Base-by-base conservation (phyloP, 1,140 invertebrate species). In the Oreohelix idahoensis region DNA sequence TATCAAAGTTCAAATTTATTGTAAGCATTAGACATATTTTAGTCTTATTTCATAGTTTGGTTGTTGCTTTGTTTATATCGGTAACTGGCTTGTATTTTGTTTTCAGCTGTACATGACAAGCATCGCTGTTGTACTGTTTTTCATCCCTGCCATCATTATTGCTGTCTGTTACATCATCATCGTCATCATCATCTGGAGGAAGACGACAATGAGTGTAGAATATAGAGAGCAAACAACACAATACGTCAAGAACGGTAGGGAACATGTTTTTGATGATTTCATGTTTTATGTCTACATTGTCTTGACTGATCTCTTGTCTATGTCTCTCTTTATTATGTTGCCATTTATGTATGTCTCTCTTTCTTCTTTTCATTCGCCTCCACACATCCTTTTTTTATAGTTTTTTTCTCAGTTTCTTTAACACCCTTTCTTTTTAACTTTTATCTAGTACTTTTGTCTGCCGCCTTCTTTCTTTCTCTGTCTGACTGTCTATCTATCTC, bases 131-230 rank as follows among this genome's bases (percentile, higher is more conserved):
- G 95, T 95, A 51, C 94, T 98, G 11, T 98, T 98, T 93, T 94
- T 97, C 49, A 93, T 97, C 36, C 97, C 97, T 0, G 96, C 97
- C 0, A 86, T 98, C 66, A 96, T 98, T 87, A 98, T 99, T 76
- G 95, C 96, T 0, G 95, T 95, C 13, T 98, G 97, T 90, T 98
- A 98, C 92, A 95, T 96, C 29, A 95, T 98, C 85, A 98, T 99
- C 84, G 96, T 98, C 0, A 94, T 95, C 90, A 98, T 97, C 15
- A 98, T 98, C 95, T 96, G 89, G 88, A 84, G 84, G 53, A 88
- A 86, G 81, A 76, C 70, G 1, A 29, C 82, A 5, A 17, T 83
- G 5, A 35, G 53, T 20, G 32, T 36, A 26, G 26, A 5, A 23
- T 77, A 29, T n/a, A 76, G 15, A 10, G 69, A 45, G 23, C 66